Conservation (phyloP, 2,797 vertebrate genomes). For the Pseudochirops corinnae region DNA sequence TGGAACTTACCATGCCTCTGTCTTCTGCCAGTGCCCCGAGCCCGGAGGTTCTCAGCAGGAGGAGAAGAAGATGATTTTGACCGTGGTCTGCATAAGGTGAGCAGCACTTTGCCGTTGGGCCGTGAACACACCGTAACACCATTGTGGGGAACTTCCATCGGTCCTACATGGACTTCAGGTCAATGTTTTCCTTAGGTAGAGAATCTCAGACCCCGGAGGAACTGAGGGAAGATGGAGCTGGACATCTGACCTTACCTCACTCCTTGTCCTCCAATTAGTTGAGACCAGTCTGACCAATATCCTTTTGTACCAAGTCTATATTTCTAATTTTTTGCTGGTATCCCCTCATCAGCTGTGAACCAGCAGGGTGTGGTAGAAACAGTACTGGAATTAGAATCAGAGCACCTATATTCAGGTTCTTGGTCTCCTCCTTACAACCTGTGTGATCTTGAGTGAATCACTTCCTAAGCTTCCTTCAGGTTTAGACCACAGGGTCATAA, state of each 20-base stretch:
- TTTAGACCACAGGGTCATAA: background rate
- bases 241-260: background rate
- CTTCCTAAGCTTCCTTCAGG: background rate
- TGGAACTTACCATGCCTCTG: background rate
- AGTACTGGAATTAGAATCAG: background rate
- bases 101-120: conserved; percentile 2
- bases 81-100: conserved; percentile 94
- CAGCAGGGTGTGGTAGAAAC: background rate
- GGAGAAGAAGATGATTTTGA: conserved; percentile 95
- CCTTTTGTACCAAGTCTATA: background rate
- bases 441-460: background rate
- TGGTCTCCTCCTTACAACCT: background rate
- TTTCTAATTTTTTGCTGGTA: background rate
- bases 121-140: too few species aligned
- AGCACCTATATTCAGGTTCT: background rate
- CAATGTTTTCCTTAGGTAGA: background rate
- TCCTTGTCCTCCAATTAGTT: background rate
- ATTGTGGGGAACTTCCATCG: background rate
- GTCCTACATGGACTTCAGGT: background rate
- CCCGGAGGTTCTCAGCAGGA: conserved; percentile 93
- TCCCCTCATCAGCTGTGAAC: background rate
- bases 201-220: background rate
- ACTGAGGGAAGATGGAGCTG: background rate
- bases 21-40: conserved; percentile 86
- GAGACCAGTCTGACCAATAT: background rate